Base-by-base conservation (phyloP, 1,140 invertebrate genomes). In the Sycophaga agraensis region DNA sequence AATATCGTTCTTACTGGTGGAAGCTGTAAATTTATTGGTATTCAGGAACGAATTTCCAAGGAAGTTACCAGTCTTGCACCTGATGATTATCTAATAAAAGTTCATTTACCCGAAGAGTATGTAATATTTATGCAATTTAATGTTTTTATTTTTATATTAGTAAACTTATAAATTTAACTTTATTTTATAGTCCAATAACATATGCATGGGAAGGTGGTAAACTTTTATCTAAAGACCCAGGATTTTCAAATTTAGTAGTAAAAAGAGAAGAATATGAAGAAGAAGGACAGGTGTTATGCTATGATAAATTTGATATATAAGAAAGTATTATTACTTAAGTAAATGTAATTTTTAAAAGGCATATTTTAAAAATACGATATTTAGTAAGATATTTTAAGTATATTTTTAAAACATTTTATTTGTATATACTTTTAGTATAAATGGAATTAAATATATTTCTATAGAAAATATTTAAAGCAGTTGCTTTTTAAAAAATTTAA, bases 1-100 rank as follows among this genome's bases (percentile, higher is more conserved):
- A 98, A 99, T 78, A 94, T 99, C 65, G 73, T 98, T 28, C 81
- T 98, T 9, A 91, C 89, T 49, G 97, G 97, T n/a, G 97, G 97
- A 2, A 95, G 90, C 73, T 84, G 86, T 1, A 82, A 87, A 40
- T 92, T 94, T 75, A 87, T 90, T 0, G 93, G 93, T 34, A 96
- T 98, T 73, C 82, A 86, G 66, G 88, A 96, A 16, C 80, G 95
- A 71, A 78, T 97, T 45, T 87, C 87, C 55, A 86, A 86, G 40
- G 95, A 97, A 76, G 82, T 97, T 0, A 80, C 94, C 63, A 84
- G 88, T 17, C 78, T 92, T 63, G 87, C 93, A 4, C 88, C 91
- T 12, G 85, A 89, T 54, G 86, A 92, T 66, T 90, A 85, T 73
- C 84, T 89, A 66, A 87, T 95, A 1, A 86, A 86, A 37, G 83